Percentiles rank a stretch among this genome's conserved stretches.
Evolutionary conservation across 2,797 vertebrate species (phyloP).

Genomic region (Lerista edwardsae): DNA sequence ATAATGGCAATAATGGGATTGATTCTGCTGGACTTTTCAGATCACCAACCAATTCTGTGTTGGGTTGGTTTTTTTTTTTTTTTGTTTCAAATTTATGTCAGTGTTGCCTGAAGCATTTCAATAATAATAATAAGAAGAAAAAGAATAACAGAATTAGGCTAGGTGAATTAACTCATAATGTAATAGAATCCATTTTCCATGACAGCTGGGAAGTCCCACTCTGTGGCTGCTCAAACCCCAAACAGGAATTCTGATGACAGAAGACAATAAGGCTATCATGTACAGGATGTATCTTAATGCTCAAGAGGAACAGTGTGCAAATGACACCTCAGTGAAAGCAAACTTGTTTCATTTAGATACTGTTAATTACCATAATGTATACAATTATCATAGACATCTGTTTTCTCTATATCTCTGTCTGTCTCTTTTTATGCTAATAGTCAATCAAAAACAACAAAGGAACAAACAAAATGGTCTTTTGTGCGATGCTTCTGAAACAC

Average conservation of each 20-base stretch:
- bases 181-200: conserved; percentile 85
- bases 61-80: conserved; percentile 89
- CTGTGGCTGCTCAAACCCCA: conserved; percentile 78
- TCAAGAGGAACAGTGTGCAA: conserved; percentile 85
- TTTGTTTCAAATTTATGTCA: conserved; percentile 77
- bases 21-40: conserved; percentile 77
- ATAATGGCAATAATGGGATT: conserved; percentile 72
- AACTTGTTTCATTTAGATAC: conserved; percentile 84
- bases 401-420: conserved; percentile 70
- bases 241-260: conserved; percentile 81
- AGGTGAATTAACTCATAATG: conserved; percentile 89
- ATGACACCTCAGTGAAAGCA: conserved; percentile 91
- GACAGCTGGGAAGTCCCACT: conserved; percentile 88
- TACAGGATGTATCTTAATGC: conserved; percentile 83
- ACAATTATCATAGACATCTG: conserved; percentile 87
- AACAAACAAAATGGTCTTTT: conserved; percentile 6
- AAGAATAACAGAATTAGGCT: conserved; percentile 87
- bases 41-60: conserved; percentile 84
- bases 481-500: not conserved
- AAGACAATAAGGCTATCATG: conserved; percentile 87
- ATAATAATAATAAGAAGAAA: conserved; percentile 91
- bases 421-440: conserved; percentile 32
- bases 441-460: conserved; percentile 19
- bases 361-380: conserved; percentile 84
- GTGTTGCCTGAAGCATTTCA: conserved; percentile 84